Conservation (phyloP, 2,888 invertebrate genomes). For the Pogonocherus hispidulus region DNA sequence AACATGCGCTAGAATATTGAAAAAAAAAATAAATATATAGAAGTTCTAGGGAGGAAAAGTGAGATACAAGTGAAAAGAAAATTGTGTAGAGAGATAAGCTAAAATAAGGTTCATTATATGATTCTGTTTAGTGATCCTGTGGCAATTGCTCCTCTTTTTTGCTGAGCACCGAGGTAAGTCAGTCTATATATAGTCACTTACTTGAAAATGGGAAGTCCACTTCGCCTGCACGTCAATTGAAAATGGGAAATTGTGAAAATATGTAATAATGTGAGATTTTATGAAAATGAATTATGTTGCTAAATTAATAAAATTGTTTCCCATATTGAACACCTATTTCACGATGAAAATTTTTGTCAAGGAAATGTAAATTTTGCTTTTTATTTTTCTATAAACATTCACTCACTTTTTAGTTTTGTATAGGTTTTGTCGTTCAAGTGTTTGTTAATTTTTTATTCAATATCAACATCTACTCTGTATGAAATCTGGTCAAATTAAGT, state of each 20-base stretch:
- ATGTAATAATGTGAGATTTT: constrained; percentile 41
- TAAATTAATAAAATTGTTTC: not conserved
- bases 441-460: too few relatives aligned
- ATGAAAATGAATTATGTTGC: not conserved
- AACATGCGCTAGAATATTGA: constrained; percentile 27
- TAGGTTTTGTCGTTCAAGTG: too few relatives aligned
- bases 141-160: constrained; percentile 33
- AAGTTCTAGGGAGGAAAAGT: constrained; percentile 32
- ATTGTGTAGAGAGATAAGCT: constrained; percentile 38
- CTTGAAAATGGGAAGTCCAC: constrained; percentile 64
- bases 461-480: too few relatives aligned
- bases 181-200: constrained; percentile 57
- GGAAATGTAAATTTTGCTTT: too few relatives aligned
- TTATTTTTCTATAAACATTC: too few relatives aligned
- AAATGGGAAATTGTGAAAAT: constrained; percentile 55
- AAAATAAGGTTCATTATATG: constrained; percentile 20
- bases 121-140: constrained; percentile 46
- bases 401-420: too few relatives aligned
- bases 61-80: constrained; percentile 51
- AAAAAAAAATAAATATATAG: constrained; percentile 16
- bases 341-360: too few relatives aligned
- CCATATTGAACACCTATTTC: too few relatives aligned
- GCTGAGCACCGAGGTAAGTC: constrained; percentile 16
- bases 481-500: too few relatives aligned
- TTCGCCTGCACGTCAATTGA: constrained; percentile 65